Conservation (phyloP, 1,140 invertebrate species). For the Lepidotrigona ventralis region DNA sequence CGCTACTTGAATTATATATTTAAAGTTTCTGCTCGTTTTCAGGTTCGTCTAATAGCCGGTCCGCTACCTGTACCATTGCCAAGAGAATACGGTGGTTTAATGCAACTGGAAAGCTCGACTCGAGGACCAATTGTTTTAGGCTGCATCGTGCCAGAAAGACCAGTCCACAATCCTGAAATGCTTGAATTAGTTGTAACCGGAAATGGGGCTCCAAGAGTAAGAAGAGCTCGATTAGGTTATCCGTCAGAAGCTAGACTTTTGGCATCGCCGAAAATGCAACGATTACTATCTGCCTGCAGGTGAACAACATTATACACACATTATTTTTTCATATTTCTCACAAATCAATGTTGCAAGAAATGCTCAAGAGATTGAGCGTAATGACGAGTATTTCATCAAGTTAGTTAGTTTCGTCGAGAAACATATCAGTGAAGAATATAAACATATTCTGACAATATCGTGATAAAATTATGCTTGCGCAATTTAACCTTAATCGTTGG, state of each 20-base stretch:
- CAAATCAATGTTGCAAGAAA: neutral
- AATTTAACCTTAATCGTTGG: neutral
- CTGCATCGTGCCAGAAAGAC: conserved; percentile 78
- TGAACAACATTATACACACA: conserved; percentile 37
- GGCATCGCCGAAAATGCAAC: conserved; percentile 78
- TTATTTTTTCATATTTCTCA: neutral
- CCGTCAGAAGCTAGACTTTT: conserved; percentile 76
- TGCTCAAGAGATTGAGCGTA: neutral
- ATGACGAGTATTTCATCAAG: neutral
- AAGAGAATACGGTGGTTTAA: conserved; percentile 77
- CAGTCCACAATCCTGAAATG: conserved; percentile 79
- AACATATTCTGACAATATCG: too few species aligned
- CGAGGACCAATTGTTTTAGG: conserved; percentile 77
- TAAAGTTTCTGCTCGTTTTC: neutral
- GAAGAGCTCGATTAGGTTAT: conserved; percentile 76
- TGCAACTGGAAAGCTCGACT: conserved; percentile 77
- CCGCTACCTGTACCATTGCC: conserved; percentile 77
- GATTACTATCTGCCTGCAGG: conserved; percentile 77
- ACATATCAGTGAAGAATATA: too few species aligned
- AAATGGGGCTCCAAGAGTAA: conserved; percentile 75
- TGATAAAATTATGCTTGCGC: too few species aligned
- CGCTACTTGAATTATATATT: neutral
- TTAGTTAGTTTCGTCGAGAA: neutral
- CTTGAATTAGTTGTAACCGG: conserved; percentile 77
- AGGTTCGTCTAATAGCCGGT: conserved; percentile 78